phyloP scores from a whole-genome alignment of 2,113 vertebrate species.

The Butorides virescens region DNA sequence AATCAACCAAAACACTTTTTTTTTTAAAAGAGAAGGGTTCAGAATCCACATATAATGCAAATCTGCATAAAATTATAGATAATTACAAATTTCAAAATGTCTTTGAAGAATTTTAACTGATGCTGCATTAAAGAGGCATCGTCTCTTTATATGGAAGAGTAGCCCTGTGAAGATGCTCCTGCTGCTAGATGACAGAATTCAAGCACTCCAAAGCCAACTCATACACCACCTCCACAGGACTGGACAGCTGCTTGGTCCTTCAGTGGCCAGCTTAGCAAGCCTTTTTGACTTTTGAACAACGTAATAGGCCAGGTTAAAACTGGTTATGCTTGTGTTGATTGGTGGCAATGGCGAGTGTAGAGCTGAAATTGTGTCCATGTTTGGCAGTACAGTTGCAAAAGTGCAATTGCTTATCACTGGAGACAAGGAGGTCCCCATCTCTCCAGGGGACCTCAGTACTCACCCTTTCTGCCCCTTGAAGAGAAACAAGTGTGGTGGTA shows the following conservation, averaged over 20 bases:
- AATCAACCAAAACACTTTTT: neutral
- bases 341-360: neutral
- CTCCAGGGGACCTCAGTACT: neutral
- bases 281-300: neutral
- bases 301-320: neutral
- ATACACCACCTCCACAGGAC: neutral
- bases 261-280: neutral
- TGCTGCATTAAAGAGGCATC: neutral
- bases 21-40: neutral
- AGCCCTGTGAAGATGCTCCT: neutral
- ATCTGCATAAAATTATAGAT: neutral
- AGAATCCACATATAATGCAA: neutral
- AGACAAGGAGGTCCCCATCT: neutral
- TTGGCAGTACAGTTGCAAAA: neutral
- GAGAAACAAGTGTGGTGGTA: neutral
- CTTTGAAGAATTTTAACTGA: neutral
- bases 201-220: neutral
- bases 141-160: neutral
- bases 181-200: neutral
- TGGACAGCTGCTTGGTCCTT: neutral
- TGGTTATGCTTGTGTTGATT: neutral
- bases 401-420: neutral
- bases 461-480: neutral
- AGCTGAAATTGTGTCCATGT: neutral
- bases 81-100: neutral